Evolutionary conservation across 2,113 vertebrate species (phyloP), one percentile per base, ranked within the genome.

Genomic region (Athene cunicularia): DNA sequence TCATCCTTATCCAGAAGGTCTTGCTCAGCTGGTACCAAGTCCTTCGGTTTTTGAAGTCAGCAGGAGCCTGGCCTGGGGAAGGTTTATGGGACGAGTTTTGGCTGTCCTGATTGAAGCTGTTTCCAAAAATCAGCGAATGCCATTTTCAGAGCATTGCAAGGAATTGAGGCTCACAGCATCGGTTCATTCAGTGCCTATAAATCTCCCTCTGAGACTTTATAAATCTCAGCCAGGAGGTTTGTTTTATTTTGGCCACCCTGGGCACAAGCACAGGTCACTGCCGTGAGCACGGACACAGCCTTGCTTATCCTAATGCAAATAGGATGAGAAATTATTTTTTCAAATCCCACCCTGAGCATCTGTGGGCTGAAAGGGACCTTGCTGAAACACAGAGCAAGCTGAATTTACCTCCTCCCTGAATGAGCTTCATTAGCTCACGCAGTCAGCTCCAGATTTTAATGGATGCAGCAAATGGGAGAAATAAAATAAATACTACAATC

Each of bases 401-500:
- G 88, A 75, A 64, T 55, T 80, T 45, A 39, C 67, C 96, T 85
- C 80, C 84, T 63, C 63, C 49, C 80, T 50, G 52, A 74, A 60
- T 9, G 43, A 32, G 68, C 89, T 95, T 95, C 92, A 75, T 88
- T 70, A 91, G 62, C 81, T 84, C 27, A 3, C 23, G 9, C 41
- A 66, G 68, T 12, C 86, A 81, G 64, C 81, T 74, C 93, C 62
- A 32, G 49, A 59, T 35, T 92, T 90, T 71, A 89, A 93, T 89
- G 86, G 59, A 90, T 62, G 52, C 80, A 64, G 84, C 89, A 93
- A 96, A 90, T 53, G 76, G 55, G 68, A 96, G 72, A 95, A 93
- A 97, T 95, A 88, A 83, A 96, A 97, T 90, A 95, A 97, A 91
- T 68, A 91, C 79, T 86, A 88, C 95, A 95, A 83, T 94, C 93